Evolutionary conservation across 2,113 vertebrate genomes (phyloP).

Genomic region (Bagarius yarrelli): DNA sequence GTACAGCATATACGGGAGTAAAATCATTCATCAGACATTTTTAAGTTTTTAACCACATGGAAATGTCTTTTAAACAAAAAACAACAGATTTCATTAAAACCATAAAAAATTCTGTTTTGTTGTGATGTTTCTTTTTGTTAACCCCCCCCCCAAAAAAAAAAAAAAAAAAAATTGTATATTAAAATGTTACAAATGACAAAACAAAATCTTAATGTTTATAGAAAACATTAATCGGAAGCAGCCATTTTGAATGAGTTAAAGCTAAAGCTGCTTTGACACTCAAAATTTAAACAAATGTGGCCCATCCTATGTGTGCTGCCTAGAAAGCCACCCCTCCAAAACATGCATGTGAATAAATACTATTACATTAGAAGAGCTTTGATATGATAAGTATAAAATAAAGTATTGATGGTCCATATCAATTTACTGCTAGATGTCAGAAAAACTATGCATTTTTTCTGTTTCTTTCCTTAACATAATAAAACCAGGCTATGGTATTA

Average conservation of each 20-base stretch:
- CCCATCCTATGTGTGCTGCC: neutral
- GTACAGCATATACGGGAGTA: neutral
- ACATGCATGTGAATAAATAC: neutral
- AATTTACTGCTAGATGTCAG: neutral
- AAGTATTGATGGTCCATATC: neutral
- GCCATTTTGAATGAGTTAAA: neutral
- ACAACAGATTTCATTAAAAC: no score
- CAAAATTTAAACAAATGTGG: slow-evolving; percentile 19
- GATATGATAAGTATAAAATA: neutral
- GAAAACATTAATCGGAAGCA: neutral
- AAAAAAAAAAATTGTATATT: no score
- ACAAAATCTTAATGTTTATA: neutral
- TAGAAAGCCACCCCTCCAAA: neutral
- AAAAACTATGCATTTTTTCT: neutral
- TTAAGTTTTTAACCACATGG: no score
- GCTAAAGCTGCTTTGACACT: slow-evolving; percentile 9
- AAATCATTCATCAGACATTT: neutral
- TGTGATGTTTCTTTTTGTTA: no score
- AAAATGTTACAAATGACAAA: no score
- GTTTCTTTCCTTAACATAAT: neutral
- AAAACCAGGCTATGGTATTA: neutral
- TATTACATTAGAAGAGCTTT: neutral
- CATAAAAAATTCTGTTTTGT: no score
- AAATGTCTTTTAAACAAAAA: no score
- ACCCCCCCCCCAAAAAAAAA: no score